Conservation (phyloP, 64 coral and sea anemone species). For the Montipora cactus region DNA sequence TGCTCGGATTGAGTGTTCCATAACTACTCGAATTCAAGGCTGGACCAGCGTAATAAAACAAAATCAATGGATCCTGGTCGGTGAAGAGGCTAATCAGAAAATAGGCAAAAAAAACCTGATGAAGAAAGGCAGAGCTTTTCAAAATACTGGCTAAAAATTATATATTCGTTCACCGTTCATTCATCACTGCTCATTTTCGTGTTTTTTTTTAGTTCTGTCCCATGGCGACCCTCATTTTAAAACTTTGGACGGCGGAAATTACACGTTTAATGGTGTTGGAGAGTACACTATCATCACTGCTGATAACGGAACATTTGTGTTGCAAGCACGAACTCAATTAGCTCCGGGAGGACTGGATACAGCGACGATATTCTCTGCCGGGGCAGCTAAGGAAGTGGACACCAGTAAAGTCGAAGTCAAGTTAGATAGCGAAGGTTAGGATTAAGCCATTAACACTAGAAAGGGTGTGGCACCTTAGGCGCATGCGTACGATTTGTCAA, state of each 20-base stretch:
- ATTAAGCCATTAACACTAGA: neutral
- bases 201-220: neutral
- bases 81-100: too few relatives aligned
- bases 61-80: too few relatives aligned
- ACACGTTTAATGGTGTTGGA: constrained; percentile 69
- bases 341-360: neutral
- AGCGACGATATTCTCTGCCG: constrained; percentile 69
- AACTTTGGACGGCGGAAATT: constrained; percentile 63
- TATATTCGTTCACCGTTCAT: too few relatives aligned
- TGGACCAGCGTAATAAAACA: too few relatives aligned
- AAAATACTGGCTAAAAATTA: too few relatives aligned
- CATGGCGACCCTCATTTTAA: constrained; percentile 65
- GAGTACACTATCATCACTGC: constrained; percentile 44
- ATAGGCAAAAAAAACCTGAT: too few relatives aligned
- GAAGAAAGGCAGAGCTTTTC: too few relatives aligned
- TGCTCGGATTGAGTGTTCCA: too few relatives aligned
- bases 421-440: neutral
- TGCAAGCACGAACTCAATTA: constrained; percentile 63
- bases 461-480: too few relatives aligned
- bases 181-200: neutral
- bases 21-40: too few relatives aligned
- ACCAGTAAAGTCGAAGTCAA: constrained; percentile 56
- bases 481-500: neutral
- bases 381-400: constrained; percentile 32
- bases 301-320: constrained; percentile 22